Evolutionary conservation across 2,888 invertebrate species (phyloP), one percentile per base, ranked within the genome.

Genomic region (Lycophotia porphyrea): DNA sequence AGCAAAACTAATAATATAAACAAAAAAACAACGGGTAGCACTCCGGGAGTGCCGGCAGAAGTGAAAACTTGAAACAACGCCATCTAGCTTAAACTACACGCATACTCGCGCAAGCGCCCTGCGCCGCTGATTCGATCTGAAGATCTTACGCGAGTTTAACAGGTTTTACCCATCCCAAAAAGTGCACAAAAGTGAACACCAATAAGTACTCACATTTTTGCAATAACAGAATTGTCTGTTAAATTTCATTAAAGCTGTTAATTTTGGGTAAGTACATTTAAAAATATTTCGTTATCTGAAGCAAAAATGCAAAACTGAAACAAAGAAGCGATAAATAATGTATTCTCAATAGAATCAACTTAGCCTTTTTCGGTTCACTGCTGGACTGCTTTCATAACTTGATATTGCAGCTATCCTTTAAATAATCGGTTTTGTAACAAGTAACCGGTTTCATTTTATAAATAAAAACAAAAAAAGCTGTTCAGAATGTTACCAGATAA

Each of bases 381-480:
- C 52, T 77, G 44, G 71, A n/a, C 61, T 47, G 44, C 44, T 31
- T 63, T 61, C 71, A 77, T 49, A 69, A n/a, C 36, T 78, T 31
- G 34, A 21, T 60, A 11, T 27, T 49, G 39, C 47, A 36, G n/a
- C 24, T 31, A 76, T 69, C 27, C 24, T 47, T 9, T 49, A 61
- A 21, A 34, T 68, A 61, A 44, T 71, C 36, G 31, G 36, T 77
- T 77, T 63, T 78, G 36, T 78, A 79, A 34, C 44, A 77, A 31
- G 11, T 39, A 39, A 76, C 60, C 31, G 36, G 60, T 52, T 36
- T 44, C 24, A 44, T 66, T 34, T 44, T 44, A 34, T 15, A 60
- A 70, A 78, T 78, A 78, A 42, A n/a, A 44, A 80, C 31, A 52
- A 74, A 60, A 60, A 65, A 80, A 66, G 15, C 11, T 11, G 42